Evolutionary conservation across 2,888 invertebrate species (phyloP).

Genomic region (Cynaeus angustus): DNA sequence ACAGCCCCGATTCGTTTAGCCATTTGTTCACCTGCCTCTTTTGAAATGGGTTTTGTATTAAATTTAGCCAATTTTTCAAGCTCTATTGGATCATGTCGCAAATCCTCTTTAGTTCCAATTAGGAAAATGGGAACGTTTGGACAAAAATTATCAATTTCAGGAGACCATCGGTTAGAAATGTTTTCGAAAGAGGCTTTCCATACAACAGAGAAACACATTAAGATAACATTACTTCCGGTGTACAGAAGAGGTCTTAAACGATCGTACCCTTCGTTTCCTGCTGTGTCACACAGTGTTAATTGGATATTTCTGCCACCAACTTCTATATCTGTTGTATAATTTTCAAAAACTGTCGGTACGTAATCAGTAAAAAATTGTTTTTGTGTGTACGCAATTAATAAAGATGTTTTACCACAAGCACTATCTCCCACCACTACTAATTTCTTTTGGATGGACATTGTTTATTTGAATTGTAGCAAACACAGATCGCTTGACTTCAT

Average conservation of each 20-base stretch:
- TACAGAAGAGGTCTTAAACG: conserved; percentile 95
- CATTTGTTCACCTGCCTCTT: conserved; percentile 97
- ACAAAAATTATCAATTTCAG: conserved; percentile 98
- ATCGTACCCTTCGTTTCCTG: conserved; percentile 98
- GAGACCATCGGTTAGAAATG: conserved; percentile 99
- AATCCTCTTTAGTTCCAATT: conserved; percentile 98
- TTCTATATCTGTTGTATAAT: conserved; percentile 99
- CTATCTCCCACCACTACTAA: conserved; percentile 99
- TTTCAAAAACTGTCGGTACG: conserved; percentile 99
- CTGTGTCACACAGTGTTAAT: conserved; percentile 97
- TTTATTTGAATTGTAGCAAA: background rate
- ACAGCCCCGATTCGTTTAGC: conserved; percentile 99
- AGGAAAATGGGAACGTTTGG: conserved; percentile 99
- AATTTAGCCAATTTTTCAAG: conserved; percentile 99
- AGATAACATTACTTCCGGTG: conserved; percentile 98
- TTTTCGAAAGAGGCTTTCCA: conserved; percentile 99
- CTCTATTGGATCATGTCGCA: conserved; percentile 96
- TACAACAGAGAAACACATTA: conserved; percentile 99
- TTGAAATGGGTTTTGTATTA: conserved; percentile 98
- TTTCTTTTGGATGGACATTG: conserved; percentile 87
- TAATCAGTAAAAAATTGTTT: conserved; percentile 99
- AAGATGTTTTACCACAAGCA: conserved; percentile 99
- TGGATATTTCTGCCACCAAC: conserved; percentile 94
- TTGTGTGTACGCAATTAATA: conserved; percentile 98
- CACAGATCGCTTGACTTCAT: background rate